Conservation (phyloP, 1,140 invertebrate species). For the Galleria mellonella region DNA sequence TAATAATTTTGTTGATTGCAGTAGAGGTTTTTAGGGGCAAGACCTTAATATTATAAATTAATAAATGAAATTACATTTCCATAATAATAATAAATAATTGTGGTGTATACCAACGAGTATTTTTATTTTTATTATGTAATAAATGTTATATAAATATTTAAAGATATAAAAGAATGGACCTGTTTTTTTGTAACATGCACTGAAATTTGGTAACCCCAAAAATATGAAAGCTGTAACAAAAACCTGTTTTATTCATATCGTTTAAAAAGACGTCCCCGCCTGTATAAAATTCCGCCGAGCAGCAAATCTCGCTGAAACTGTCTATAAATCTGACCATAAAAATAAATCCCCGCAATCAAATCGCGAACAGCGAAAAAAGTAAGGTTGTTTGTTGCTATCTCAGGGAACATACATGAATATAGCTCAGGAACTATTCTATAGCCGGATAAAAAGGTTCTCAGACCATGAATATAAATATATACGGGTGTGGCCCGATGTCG, state of each 20-base stretch:
- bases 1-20: too few relatives aligned
- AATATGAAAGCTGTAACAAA: neutral
- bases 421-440: slow-evolving; percentile 49
- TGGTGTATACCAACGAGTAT: too few relatives aligned
- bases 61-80: too few relatives aligned
- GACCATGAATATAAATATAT: slow-evolving; percentile 63
- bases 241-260: slow-evolving; percentile 22
- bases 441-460: slow-evolving; percentile 48
- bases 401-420: slow-evolving; percentile 50
- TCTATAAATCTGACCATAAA: slow-evolving; percentile 70
- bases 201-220: too few relatives aligned
- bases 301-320: slow-evolving; percentile 47
- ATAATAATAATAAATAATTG: too few relatives aligned
- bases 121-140: too few relatives aligned
- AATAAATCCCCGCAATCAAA: slow-evolving; percentile 71
- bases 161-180: slow-evolving; percentile 7
- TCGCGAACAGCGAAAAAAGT: slow-evolving; percentile 65
- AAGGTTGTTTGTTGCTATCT: slow-evolving; percentile 65
- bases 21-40: too few relatives aligned
- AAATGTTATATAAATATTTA: too few relatives aligned
- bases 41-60: too few relatives aligned
- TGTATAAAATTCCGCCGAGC: slow-evolving; percentile 40
- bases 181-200: neutral
- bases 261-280: slow-evolving; percentile 26
- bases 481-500: slow-evolving; percentile 31